Evolutionary conservation across 2,888 invertebrate genomes (phyloP).

Genomic region (Hybos culiciformis): DNA sequence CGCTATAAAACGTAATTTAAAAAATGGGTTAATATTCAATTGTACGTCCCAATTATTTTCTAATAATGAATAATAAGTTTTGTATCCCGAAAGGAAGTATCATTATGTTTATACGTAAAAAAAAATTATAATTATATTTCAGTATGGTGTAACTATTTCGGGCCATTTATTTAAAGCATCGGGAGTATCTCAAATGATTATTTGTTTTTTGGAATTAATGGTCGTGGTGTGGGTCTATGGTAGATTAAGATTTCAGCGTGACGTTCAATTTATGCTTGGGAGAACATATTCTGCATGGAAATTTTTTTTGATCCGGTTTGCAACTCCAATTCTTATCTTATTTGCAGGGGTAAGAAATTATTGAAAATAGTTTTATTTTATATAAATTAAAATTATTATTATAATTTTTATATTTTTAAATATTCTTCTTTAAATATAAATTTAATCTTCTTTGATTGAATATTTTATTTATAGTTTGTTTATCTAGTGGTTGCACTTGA

Average conservation of each 20-base stretch:
- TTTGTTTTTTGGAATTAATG: conserved; percentile 40
- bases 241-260: conserved; percentile 13
- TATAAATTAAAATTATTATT: background rate
- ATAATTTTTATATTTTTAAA: background rate
- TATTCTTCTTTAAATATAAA: background rate
- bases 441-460: too few relatives aligned
- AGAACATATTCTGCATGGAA: conserved; percentile 9
- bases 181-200: conserved; percentile 51
- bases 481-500: too few relatives aligned
- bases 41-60: too few relatives aligned
- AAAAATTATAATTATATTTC: too few relatives aligned
- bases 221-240: conserved; percentile 15
- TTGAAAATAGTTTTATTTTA: too few relatives aligned
- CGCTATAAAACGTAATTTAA: too few relatives aligned
- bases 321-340: conserved; percentile 53
- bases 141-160: background rate
- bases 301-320: conserved; percentile 42
- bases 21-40: too few relatives aligned
- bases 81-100: too few relatives aligned
- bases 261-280: conserved; percentile 13
- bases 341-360: conserved; percentile 19
- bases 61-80: too few relatives aligned
- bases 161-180: background rate
- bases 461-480: too few relatives aligned
- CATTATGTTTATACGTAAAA: too few relatives aligned